Evolutionary conservation across 2,888 invertebrate genomes (phyloP).

Genomic region (Drosophila multiciliata): DNA sequence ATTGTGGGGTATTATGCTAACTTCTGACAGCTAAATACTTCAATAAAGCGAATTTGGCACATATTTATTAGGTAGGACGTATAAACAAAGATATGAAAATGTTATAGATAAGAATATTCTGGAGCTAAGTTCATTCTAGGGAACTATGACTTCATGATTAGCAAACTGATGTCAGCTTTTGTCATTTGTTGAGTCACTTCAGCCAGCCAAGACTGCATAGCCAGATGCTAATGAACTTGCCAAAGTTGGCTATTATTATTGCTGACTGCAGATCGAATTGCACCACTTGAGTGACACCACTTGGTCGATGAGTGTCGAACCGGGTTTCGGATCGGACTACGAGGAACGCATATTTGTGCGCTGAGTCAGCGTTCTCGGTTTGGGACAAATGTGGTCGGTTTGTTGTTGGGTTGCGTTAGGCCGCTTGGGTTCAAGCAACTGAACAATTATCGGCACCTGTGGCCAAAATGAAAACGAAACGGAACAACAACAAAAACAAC

Average conservation of each 20-base stretch:
- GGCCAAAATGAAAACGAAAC: neutral
- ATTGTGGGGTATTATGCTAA: too few species aligned
- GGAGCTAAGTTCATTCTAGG: neutral
- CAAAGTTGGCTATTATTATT: neutral
- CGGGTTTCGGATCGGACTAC: slow-evolving; percentile 22
- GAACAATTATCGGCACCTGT: slow-evolving; percentile 21
- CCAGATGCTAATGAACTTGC: slow-evolving; percentile 54
- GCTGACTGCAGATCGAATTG: slow-evolving; percentile 37
- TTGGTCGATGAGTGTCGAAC: slow-evolving; percentile 1
- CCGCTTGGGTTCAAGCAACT: slow-evolving; percentile 23
- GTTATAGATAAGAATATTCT: neutral
- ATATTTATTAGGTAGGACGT: neutral
- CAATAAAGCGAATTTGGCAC: too few species aligned
- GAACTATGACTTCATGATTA: neutral
- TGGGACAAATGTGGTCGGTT: slow-evolving; percentile 1
- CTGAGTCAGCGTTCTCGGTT: slow-evolving; percentile 46
- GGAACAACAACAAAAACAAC: neutral
- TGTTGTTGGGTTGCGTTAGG: neutral
- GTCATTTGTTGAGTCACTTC: slow-evolving; percentile 6
- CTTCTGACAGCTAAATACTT: too few species aligned
- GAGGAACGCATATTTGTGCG: slow-evolving; percentile 37
- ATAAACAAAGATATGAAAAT: neutral
- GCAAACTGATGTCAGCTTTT: slow-evolving; percentile 15
- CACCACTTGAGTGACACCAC: slow-evolving; percentile 48
- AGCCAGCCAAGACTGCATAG: slow-evolving; percentile 21